Evolutionary conservation across 92 coral and sea anemone genomes (phyloP).

Genomic region (Zoanthus sociatus): DNA sequence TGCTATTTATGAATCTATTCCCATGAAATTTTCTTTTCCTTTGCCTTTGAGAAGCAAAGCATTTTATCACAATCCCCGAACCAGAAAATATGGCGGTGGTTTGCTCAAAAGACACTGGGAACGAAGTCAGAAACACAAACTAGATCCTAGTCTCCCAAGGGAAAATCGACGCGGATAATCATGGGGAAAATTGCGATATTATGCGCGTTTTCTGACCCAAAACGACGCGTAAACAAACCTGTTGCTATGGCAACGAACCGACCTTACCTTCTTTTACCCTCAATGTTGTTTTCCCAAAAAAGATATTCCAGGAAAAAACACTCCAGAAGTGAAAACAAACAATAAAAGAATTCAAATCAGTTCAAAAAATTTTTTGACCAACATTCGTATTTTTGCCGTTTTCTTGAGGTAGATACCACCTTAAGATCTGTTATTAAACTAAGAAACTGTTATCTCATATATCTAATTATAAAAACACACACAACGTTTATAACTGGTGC

Average conservation of each 20-base stretch:
- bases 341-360: background rate
- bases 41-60: background rate
- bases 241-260: background rate
- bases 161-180: background rate
- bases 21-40: background rate
- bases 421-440: too few relatives aligned
- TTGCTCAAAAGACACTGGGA: conserved; percentile 2
- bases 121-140: background rate
- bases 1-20: background rate
- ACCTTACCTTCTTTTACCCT: background rate
- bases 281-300: background rate
- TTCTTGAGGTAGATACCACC: background rate
- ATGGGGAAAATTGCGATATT: background rate
- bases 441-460: too few relatives aligned
- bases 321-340: background rate
- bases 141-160: background rate
- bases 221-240: background rate
- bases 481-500: too few relatives aligned
- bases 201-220: conserved; percentile 1
- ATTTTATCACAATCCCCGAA: background rate
- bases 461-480: too few relatives aligned
- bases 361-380: background rate
- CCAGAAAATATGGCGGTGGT: conserved; percentile 4
- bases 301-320: background rate
- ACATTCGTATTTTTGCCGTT: background rate